Conservation (phyloP, 2,888 invertebrate species). For the Eristalinus sepulchralis region DNA sequence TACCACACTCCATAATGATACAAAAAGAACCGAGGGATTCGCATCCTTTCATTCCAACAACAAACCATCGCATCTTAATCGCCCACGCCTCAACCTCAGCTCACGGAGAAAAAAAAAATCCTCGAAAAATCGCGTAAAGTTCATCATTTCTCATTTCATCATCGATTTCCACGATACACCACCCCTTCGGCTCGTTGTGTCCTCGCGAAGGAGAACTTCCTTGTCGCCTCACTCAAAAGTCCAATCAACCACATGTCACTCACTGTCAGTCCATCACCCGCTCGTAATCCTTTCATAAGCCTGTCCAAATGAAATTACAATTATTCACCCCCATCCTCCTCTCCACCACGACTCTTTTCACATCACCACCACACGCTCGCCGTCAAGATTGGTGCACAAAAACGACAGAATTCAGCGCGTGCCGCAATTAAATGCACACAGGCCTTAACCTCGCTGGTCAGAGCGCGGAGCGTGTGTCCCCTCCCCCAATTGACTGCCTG, state of each 20-base stretch:
- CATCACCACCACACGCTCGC: background rate
- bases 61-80: too few relatives aligned
- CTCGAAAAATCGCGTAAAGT: too few relatives aligned
- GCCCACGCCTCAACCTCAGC: too few relatives aligned
- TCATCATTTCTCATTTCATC: too few relatives aligned
- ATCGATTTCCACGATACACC: too few relatives aligned
- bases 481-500: constrained; percentile 6
- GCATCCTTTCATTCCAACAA: too few relatives aligned
- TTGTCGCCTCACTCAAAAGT: background rate
- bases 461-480: background rate
- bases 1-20: too few relatives aligned
- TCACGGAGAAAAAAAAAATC: too few relatives aligned
- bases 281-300: background rate
- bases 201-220: too few relatives aligned
- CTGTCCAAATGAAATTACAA: constrained; percentile 14
- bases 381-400: background rate
- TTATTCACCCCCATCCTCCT: background rate
- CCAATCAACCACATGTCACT: constrained; percentile 24
- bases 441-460: background rate
- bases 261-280: constrained; percentile 11
- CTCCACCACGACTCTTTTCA: background rate
- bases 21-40: too few relatives aligned
- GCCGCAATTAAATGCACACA: constrained; percentile 15
- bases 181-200: too few relatives aligned
- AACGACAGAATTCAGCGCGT: background rate